Percentiles rank a stretch among this genome's conserved stretches.
Evolutionary conservation across 2,888 invertebrate species (phyloP).

Genomic region (Rhingia campestris): DNA sequence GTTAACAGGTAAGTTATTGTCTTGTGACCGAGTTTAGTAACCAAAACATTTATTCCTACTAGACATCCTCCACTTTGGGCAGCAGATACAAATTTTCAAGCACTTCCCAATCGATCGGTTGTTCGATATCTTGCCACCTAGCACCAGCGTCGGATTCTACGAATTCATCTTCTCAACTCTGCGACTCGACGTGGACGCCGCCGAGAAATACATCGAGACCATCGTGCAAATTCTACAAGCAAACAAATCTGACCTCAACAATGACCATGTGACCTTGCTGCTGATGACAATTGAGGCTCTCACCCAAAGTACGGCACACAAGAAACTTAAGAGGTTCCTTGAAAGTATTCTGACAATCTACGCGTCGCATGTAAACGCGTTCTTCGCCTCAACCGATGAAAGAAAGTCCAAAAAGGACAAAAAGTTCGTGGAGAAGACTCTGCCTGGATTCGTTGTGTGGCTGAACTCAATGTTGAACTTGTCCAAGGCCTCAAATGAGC

Average conservation of each 20-base stretch:
- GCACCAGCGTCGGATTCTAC: slow-evolving; percentile 77
- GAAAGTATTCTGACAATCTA: slow-evolving; percentile 73
- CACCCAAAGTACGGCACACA: slow-evolving; percentile 74
- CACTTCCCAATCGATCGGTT: slow-evolving; percentile 77
- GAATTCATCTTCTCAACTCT: slow-evolving; percentile 77
- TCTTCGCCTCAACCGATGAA: slow-evolving; percentile 74
- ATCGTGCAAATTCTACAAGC: slow-evolving; percentile 73
- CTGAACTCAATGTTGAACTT: slow-evolving; percentile 72
- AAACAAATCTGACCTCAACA: slow-evolving; percentile 65
- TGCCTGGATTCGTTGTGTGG: slow-evolving; percentile 76
- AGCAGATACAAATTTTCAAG: slow-evolving; percentile 77
- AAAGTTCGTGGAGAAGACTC: slow-evolving; percentile 79
- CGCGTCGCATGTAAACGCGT: slow-evolving; percentile 65
- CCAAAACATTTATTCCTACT: not conserved
- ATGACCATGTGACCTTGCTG: slow-evolving; percentile 77
- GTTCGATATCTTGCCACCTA: slow-evolving; percentile 76
- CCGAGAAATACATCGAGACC: slow-evolving; percentile 76
- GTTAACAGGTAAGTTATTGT: slow-evolving; percentile 75
- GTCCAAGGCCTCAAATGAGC: slow-evolving; percentile 39
- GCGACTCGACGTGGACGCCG: slow-evolving; percentile 76
- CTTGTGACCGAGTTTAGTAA: not conserved
- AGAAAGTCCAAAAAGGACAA: slow-evolving; percentile 76
- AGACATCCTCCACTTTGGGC: slow-evolving; percentile 81
- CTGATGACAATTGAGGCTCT: slow-evolving; percentile 78
- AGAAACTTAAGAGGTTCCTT: slow-evolving; percentile 75